Percentiles rank a stretch among this genome's conserved stretches.
phyloP scores from a whole-genome alignment of 2,888 invertebrate species.

The Dastarcus helophoroides region DNA sequence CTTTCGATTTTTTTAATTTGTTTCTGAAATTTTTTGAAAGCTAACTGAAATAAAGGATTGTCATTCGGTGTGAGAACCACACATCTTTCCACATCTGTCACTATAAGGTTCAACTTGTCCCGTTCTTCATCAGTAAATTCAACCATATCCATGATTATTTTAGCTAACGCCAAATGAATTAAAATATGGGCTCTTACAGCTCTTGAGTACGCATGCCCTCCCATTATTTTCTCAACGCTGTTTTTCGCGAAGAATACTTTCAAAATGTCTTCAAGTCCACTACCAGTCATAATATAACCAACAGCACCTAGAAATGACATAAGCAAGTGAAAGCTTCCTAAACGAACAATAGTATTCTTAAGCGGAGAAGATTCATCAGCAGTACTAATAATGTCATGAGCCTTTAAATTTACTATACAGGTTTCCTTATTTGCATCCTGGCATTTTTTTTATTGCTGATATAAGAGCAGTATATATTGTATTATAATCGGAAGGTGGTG shows the following conservation, averaged over 20 bases:
- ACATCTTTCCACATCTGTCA: not conserved
- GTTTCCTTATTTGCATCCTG: not conserved
- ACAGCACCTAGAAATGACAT: slow-evolving; percentile 20
- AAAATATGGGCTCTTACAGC: slow-evolving; percentile 21
- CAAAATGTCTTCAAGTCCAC: slow-evolving; percentile 19
- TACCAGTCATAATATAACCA: slow-evolving; percentile 20
- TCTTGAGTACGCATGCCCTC: slow-evolving; percentile 20
- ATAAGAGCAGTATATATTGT: slow-evolving; percentile 24
- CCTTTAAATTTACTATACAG: slow-evolving; percentile 1
- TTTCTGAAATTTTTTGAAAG: slow-evolving; percentile 10
- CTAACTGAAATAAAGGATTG: not conserved
- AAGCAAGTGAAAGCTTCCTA: slow-evolving; percentile 23
- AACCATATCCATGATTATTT: slow-evolving; percentile 6
- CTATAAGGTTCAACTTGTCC: not conserved
- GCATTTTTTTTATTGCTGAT: not conserved
- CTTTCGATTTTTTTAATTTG: slow-evolving; percentile 11
- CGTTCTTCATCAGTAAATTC: slow-evolving; percentile 4
- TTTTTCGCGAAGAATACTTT: slow-evolving; percentile 17
- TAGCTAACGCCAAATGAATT: slow-evolving; percentile 15
- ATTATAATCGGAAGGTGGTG: slow-evolving; percentile 23
- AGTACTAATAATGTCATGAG: not conserved
- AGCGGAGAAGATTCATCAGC: not conserved
- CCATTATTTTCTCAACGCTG: slow-evolving; percentile 19
- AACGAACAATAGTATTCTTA: slow-evolving; percentile 13
- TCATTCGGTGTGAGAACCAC: not conserved